Conservation (phyloP, 2,113 vertebrate genomes). For the Penelope pileata region DNA sequence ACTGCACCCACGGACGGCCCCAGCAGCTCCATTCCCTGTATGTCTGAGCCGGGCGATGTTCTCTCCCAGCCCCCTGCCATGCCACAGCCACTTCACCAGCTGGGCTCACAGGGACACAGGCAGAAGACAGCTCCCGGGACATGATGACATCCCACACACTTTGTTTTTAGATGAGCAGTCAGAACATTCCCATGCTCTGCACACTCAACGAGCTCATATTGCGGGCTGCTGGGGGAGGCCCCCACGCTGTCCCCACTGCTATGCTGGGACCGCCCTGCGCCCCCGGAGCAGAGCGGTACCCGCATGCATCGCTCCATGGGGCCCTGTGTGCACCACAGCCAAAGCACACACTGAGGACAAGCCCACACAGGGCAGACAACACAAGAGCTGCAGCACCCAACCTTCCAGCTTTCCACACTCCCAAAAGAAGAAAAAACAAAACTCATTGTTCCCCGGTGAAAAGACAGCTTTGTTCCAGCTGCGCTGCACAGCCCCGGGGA, state of each 20-base stretch:
- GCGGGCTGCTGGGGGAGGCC: background rate
- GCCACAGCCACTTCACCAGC: background rate
- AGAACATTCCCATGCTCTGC: background rate
- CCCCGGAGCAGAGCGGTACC: rapidly evolving
- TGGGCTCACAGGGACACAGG: background rate
- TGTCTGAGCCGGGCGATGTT: no score
- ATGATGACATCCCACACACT: background rate
- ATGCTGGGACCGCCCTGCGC: background rate
- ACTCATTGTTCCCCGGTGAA: background rate
- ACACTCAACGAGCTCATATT: background rate
- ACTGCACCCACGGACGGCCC: background rate
- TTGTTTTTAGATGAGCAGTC: background rate
- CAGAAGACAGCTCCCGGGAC: background rate
- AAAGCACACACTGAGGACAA: rapidly evolving
- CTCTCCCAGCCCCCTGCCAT: background rate
- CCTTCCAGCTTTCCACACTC: background rate
- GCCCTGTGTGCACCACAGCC: background rate
- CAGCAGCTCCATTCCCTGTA: rapidly evolving
- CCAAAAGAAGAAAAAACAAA: background rate
- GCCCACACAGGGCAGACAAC: background rate
- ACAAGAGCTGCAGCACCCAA: rapidly evolving
- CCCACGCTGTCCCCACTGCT: background rate
- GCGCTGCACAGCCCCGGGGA: background rate
- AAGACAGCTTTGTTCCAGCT: background rate
- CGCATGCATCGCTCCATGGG: rapidly evolving